A percentile compares a stretch with the other conserved stretches of the same genome.
phyloP scores from a whole-genome alignment of 2,113 vertebrate species.

The Nicator chloris region DNA sequence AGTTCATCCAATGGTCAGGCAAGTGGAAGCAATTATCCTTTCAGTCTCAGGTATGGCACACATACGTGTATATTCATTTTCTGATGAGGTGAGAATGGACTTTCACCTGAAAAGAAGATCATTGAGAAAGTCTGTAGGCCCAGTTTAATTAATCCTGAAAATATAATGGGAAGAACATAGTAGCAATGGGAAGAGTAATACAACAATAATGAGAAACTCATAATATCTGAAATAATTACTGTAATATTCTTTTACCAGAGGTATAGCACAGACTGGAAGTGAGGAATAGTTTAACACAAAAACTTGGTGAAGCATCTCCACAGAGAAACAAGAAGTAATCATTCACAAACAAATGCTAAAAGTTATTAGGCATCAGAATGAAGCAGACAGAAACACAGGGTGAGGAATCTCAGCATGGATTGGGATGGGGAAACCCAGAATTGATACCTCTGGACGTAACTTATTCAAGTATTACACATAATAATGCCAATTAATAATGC shows the following conservation, averaged over 20 bases:
- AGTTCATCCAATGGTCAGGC: slow-evolving; percentile 33
- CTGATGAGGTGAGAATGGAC: not conserved
- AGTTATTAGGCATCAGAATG: slow-evolving; percentile 20
- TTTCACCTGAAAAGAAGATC: slow-evolving; percentile 24
- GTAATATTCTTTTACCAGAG: slow-evolving; percentile 9
- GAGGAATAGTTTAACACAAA: slow-evolving; percentile 57
- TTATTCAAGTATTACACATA: not conserved
- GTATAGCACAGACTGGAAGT: not conserved
- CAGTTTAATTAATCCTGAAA: slow-evolving; percentile 23
- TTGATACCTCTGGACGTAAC: not conserved
- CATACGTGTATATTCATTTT: slow-evolving; percentile 24
- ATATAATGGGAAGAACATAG: not conserved
- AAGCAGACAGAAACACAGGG: not conserved
- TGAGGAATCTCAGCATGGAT: not conserved
- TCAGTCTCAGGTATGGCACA: slow-evolving; percentile 22
- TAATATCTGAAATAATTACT: slow-evolving; percentile 22
- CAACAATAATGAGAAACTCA: not conserved
- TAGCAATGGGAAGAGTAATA: not conserved
- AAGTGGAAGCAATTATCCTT: slow-evolving; percentile 44
- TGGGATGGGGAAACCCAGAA: not conserved
- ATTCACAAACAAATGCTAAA: slow-evolving; percentile 58
- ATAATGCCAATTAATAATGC: not conserved
- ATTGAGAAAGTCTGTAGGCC: not conserved
- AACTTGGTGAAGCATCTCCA: slow-evolving; percentile 21
- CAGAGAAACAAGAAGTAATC: slow-evolving; percentile 52